These are phyloP conservation scores for Silurus asotus DNA, from an alignment of 2,113 vertebrate species.

Conservation along the genomic window DNA sequence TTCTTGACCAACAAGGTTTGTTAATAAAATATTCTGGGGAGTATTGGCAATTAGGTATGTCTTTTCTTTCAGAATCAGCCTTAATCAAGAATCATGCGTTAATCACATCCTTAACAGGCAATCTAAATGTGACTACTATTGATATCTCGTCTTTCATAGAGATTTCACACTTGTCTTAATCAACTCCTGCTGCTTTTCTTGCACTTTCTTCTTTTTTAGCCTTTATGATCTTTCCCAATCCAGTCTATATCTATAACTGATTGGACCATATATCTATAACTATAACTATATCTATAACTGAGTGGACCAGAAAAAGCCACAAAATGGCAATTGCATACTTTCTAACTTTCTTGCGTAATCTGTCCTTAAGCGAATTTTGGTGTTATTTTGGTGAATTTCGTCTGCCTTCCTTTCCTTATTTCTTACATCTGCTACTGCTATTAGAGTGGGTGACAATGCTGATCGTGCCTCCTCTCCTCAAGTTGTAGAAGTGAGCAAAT, in stretches of 20 bases:
- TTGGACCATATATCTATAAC: too few species aligned
- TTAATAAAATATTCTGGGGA: not conserved
- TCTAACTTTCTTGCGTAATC: constrained; percentile 29
- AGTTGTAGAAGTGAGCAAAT: not conserved
- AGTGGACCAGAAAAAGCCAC: too few species aligned
- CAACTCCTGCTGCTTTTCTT: not conserved
- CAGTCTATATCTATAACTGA: too few species aligned
- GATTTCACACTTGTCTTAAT: not conserved
- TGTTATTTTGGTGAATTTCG: not conserved
- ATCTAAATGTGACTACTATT: not conserved
- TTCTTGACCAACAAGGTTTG: not conserved
- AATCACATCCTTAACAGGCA: not conserved
- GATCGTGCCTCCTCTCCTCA: not conserved
- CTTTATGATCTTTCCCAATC: not conserved
- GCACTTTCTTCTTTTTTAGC: not conserved
- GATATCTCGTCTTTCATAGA: not conserved
- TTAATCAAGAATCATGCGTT: not conserved
- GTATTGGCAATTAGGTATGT: not conserved
- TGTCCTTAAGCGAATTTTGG: constrained; percentile 2
- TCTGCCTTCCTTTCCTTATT: not conserved
- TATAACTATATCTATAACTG: too few species aligned
- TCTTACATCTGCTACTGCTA: constrained; percentile 62
- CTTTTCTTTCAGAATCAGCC: not conserved
- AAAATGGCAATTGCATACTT: not conserved
- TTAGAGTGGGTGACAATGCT: constrained; percentile 35